Conservation (phyloP, 2,797 vertebrate species). For the Gymnopithys bicolor region DNA sequence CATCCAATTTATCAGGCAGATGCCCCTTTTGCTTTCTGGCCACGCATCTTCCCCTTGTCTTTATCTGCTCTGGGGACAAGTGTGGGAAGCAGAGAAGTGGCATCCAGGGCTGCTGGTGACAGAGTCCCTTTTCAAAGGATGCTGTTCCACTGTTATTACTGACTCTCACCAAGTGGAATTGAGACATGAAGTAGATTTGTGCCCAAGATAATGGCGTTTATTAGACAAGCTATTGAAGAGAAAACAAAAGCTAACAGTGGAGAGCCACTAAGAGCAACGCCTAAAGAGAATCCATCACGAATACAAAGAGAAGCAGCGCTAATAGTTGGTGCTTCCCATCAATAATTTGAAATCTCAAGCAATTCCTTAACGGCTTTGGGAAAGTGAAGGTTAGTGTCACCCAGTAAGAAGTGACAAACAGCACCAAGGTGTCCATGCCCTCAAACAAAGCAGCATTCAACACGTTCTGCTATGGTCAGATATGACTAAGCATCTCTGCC, state of each 20-base stretch:
- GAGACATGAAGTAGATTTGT: conserved; percentile 73
- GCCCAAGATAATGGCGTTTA: conserved; percentile 69
- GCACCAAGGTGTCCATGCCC: not conserved
- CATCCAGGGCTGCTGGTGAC: conserved; percentile 15
- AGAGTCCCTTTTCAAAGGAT: conserved; percentile 59
- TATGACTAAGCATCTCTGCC: not conserved
- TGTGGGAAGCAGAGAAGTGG: not conserved
- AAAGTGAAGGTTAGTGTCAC: conserved; percentile 8
- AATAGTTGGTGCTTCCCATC: conserved; percentile 55
- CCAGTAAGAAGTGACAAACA: not conserved
- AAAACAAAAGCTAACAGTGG: conserved; percentile 72
- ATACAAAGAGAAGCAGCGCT: conserved; percentile 50
- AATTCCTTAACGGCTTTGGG: not conserved
- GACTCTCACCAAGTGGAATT: conserved; percentile 44
- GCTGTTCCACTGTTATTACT: conserved; percentile 50
- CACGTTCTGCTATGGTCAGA: not conserved
- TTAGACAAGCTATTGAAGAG: conserved; percentile 73
- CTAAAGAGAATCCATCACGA: conserved; percentile 59
- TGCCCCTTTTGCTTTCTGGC: conserved; percentile 13
- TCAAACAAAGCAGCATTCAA: not conserved
- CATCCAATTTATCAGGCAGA: conserved; percentile 4
- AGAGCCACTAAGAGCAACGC: conserved; percentile 11
- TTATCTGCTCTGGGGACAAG: conserved; percentile 40
- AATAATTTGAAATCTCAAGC: conserved; percentile 10
- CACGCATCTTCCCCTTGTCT: not conserved